Percentiles rank a stretch among this genome's conserved stretches.
These are phyloP conservation scores for Callithrix jacchus DNA, from an alignment of 2,113 vertebrate species.

Conservation along the genomic window DNA sequence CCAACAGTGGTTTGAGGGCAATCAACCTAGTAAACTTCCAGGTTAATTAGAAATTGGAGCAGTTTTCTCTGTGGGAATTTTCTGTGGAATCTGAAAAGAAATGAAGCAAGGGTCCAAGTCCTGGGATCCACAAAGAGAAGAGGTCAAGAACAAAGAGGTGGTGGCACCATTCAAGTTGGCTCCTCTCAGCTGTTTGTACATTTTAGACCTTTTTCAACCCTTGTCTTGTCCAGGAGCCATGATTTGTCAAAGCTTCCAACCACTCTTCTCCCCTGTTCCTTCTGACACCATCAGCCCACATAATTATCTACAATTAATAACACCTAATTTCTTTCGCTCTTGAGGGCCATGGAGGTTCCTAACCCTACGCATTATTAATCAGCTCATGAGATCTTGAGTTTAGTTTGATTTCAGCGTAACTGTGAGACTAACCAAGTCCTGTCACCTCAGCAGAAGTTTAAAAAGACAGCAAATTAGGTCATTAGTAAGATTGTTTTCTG, in stretches of 20 bases:
- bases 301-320: neutral
- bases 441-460: neutral
- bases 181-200: neutral
- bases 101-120: neutral
- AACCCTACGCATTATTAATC: fast-evolving
- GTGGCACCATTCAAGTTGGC: neutral
- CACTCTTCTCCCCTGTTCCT: neutral
- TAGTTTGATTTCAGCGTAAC: neutral
- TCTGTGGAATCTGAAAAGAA: neutral
- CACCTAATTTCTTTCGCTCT: neutral
- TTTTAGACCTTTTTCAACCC: neutral
- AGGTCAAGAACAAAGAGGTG: neutral
- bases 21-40: neutral
- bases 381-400: neutral
- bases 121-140: neutral
- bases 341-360: too few species aligned
- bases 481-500: neutral
- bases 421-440: neutral
- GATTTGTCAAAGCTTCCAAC: neutral
- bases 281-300: neutral
- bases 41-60: neutral
- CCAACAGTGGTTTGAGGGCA: neutral
- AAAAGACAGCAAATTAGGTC: neutral
- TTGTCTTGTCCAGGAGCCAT: neutral
- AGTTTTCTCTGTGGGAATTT: neutral